These are phyloP conservation scores for Phrixothrix hirtus DNA, from an alignment of 2,888 invertebrate genomes.

Conservation along the genomic window DNA sequence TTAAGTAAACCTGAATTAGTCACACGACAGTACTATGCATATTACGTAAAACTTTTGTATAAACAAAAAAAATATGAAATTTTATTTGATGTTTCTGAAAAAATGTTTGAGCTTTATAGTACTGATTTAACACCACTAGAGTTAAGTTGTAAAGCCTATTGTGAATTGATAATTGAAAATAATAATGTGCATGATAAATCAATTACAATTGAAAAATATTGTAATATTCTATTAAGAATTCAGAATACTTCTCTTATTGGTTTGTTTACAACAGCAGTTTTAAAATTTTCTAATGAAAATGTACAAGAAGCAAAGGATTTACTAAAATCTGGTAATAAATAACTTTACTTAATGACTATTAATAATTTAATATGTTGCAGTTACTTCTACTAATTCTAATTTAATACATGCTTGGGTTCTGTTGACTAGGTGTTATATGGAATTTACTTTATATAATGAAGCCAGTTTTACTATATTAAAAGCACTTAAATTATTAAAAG, in stretches of 20 bases:
- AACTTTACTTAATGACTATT: slow-evolving; percentile 1
- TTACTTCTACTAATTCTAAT: slow-evolving; percentile 49
- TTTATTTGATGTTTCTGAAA: slow-evolving; percentile 56
- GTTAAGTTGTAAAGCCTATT: slow-evolving; percentile 66
- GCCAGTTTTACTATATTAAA: slow-evolving; percentile 54
- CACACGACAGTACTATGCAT: slow-evolving; percentile 52
- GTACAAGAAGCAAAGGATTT: slow-evolving; percentile 62
- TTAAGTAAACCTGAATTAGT: slow-evolving; percentile 40
- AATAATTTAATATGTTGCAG: slow-evolving; percentile 16
- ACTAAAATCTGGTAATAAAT: slow-evolving; percentile 52
- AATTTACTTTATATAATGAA: slow-evolving; percentile 59
- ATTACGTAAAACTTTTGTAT: slow-evolving; percentile 59
- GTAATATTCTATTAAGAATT: slow-evolving; percentile 59
- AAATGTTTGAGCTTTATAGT: slow-evolving; percentile 58
- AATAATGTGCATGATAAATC: slow-evolving; percentile 30
- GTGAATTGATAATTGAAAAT: slow-evolving; percentile 54
- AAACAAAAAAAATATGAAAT: slow-evolving; percentile 53
- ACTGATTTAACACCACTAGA: slow-evolving; percentile 60
- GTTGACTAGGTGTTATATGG: slow-evolving; percentile 56
- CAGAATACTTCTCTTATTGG: slow-evolving; percentile 66
- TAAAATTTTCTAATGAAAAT: slow-evolving; percentile 59
- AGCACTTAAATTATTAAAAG: slow-evolving; percentile 50
- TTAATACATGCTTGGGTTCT: slow-evolving; percentile 58
- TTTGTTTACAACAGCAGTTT: slow-evolving; percentile 64
- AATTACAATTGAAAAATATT: slow-evolving; percentile 58